Conservation (phyloP, 2,797 vertebrate genomes). For the Florisuga fusca region DNA sequence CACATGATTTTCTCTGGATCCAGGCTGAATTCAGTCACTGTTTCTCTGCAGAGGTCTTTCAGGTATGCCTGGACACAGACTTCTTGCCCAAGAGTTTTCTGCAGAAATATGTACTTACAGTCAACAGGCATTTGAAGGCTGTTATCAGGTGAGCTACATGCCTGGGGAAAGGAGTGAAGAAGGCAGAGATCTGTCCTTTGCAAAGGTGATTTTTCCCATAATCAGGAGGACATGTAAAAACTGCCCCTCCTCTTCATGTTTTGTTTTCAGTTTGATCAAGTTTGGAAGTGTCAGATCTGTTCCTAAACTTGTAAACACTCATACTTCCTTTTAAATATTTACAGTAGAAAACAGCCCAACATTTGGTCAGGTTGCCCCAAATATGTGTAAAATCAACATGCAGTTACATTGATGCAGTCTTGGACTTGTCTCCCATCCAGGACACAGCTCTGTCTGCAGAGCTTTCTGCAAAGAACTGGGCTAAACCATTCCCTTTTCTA, state of each 20-base stretch:
- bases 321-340: background rate
- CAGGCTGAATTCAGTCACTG: background rate
- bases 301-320: background rate
- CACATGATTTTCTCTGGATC: background rate
- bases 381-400: background rate
- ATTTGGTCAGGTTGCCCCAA: background rate
- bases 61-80: background rate
- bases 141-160: background rate
- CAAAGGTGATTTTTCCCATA: background rate
- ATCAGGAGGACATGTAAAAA: background rate
- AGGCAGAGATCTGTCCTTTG: background rate
- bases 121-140: background rate
- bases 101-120: background rate
- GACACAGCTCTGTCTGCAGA: background rate
- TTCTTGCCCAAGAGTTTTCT: background rate
- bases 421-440: accelerated
- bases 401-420: background rate
- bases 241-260: background rate
- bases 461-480: background rate
- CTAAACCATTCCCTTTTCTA: background rate
- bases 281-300: background rate
- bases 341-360: background rate
- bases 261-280: background rate
- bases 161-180: background rate
- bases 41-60: background rate